Evolutionary conservation across 2,797 vertebrate species (phyloP), one percentile per base, ranked within the genome.

Genomic region (Protosalanx chinensis): DNA sequence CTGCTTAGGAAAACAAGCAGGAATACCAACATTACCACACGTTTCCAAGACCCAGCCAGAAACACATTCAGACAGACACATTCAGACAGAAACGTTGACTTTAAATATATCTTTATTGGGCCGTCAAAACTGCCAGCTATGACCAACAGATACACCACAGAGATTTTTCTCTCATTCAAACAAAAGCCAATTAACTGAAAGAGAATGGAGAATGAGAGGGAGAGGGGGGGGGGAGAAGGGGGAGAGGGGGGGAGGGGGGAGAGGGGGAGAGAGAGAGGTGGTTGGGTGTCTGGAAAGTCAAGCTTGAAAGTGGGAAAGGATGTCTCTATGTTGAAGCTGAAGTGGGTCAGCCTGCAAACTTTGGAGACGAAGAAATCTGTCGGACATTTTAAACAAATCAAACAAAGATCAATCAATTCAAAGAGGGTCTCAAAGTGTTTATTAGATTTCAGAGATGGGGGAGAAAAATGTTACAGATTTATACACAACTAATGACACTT

Each of bases 401-500:
- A 74, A 81, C 77, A 68, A 78, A 74, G 76, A 76, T 64, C 37
- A 20, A 32, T 73, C 29, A 72, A 72, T 78, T 63, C 33, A 71
- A 53, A 60, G 63, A 81, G 86, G 86, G 88, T 94, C 83, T 91
- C 82, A 88, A 90, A 80, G 88, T 83, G 82, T 98, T 98, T 98
- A 98, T 98, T 98, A 94, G 92, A 90, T 91, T 92, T 88, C 86
- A 87, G 73, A 49, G 77, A 89, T 91, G 92, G 87, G 85, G 87
- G 73, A 49, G 77, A 90, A 91, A 90, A 93, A 91, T 90, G 91
- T 96, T 97, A 96, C 94, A 95, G 87, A 41, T 95, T 97, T 95
- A 92, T 94, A 96, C 93, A 96, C 89, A 90, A 83, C 93, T 94
- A 94, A 88, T 90, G 85, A 91, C 85, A 90, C 88, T 87, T 91